Evolutionary conservation across 1,140 invertebrate genomes (phyloP), one percentile per base, ranked within the genome.

Genomic region (Hyles euphorbiae): DNA sequence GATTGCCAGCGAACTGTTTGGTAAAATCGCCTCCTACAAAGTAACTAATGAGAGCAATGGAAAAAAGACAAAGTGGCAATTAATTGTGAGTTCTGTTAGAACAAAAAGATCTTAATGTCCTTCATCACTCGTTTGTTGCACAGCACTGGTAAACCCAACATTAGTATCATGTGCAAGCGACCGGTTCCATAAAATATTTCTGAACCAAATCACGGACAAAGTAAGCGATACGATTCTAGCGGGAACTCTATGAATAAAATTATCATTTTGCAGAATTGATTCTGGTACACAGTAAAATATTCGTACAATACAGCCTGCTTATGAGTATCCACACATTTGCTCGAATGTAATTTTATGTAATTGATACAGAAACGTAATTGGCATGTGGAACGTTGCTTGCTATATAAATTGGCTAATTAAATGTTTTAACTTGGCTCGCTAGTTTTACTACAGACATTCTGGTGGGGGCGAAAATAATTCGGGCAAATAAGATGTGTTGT

Each of bases 181-280:
- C 55, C 62, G 59, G 70, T 76, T 76, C 70, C 77, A 81, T 85
- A 79, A 84, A 85, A 88, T 83, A 84, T 88, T 83, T 81, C 74
- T 72, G 68, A 83, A 85, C 76, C 78, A 72, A 84, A 86, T 85
- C 83, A 83, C 76, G 82, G 73, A 81, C 76, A 85, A 88, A 88
- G 83, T 86, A 83, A 86, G 74, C 85, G 75, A 83, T 86, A 85
- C 85, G 76, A 81, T 84, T 81, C 82, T 80, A 80, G 79, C 82
- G 75, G 79, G 73, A 83, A 86, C 83, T 88, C 85, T 85, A 88
- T 88, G 83, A 86, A 88, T 88, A 86, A 88, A 88, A 88, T 88
- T 88, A 88, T 88, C 85, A 83, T 88, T 88, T 84, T 80, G 78
- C 78, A 76, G 82, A 88, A 88, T 88, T 88, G 85, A 88, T 88